Evolutionary conservation across 1,140 invertebrate genomes (phyloP).

Genomic region (Leptinotarsa undecemlineata): DNA sequence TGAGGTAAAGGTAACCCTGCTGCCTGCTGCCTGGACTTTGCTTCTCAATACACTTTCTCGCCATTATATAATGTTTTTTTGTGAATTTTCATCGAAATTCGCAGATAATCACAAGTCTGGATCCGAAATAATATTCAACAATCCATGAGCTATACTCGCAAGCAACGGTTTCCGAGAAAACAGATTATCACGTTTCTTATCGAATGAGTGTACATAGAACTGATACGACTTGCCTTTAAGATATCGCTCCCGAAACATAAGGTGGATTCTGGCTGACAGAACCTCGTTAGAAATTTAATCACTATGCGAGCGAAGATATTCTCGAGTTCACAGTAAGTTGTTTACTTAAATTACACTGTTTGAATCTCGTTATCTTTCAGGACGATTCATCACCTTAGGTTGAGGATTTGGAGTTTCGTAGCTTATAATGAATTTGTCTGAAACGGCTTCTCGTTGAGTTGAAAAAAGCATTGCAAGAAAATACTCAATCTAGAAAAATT

Average conservation of each 20-base stretch:
- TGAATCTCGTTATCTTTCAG: neutral
- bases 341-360: neutral
- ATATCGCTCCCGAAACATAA: neutral
- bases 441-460: too few relatives aligned
- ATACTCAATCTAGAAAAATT: too few relatives aligned
- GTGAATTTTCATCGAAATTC: too few relatives aligned
- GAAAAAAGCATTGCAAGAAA: too few relatives aligned
- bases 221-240: neutral
- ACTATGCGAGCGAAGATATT: neutral
- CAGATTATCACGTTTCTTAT: neutral
- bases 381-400: conserved; percentile 4
- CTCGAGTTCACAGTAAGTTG: neutral
- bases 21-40: too few relatives aligned
- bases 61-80: too few relatives aligned
- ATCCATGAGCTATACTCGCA: neutral
- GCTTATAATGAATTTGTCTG: neutral
- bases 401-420: neutral
- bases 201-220: neutral
- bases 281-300: neutral
- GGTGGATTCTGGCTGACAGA: neutral
- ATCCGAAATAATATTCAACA: neutral
- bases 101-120: neutral
- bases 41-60: too few relatives aligned
- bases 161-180: neutral
- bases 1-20: too few relatives aligned